Evolutionary conservation across 2,888 invertebrate genomes (phyloP), one percentile per base, ranked within the genome.

Genomic region (Lochmaea capreae): DNA sequence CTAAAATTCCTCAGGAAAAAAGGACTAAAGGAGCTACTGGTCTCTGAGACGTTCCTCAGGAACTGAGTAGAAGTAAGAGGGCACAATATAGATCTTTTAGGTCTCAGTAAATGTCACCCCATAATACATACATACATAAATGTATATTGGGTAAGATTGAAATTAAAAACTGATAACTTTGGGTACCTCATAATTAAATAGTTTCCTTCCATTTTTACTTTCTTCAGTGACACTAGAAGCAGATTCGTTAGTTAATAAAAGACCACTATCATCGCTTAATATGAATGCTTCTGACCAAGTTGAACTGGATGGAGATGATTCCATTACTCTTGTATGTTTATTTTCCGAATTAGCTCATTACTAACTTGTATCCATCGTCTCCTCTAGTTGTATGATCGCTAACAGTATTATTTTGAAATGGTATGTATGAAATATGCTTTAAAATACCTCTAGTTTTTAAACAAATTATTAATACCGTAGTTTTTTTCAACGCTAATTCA

Each of bases 231-330:
- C 92, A 87, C 93, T 93, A 78, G 93, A 93, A 87, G 92, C 91
- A 78, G 93, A 93, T 82, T 93, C 92, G 88, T 92, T 93, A 82
- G 91, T 91, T 84, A 92, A 88, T 81, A 93, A 88, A 82, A 93
- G 89, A 84, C 93, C 93, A 89, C 93, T 93, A 85, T 93, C 93
- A 88, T 93, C 93, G 86, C 93, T 93, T 85, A 93, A 89, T 81
- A 91, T 91, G 87, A 92, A 92, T 81, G 91, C 92, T 86, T 93
- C 93, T 69, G 93, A 93, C 88, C 92, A 92, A 85, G 92, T 90
- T 81, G 93, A 93, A 87, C 92, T 93, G 79, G 92, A 91, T 84
- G 93, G 93, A 85, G 93, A 93, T 83, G 93, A 93, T 90, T 94
- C 93, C 94, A 94, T 94, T 75, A 76, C 73, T 79, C 75, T 74